Evolutionary conservation across 2,888 invertebrate genomes (phyloP).

Genomic region (Mamestra brassicae): DNA sequence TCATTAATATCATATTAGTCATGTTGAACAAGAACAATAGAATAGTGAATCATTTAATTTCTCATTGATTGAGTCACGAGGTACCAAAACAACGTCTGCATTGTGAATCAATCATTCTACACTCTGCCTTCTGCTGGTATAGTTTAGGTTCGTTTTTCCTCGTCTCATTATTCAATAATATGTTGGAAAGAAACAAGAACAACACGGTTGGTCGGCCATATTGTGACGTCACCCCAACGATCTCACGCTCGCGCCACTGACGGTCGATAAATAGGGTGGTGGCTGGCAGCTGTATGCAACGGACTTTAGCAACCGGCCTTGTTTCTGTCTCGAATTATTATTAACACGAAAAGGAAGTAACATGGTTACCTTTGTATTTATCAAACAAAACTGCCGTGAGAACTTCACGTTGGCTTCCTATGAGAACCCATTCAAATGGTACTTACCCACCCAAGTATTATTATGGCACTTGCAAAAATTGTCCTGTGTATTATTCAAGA

Average conservation of each 20-base stretch:
- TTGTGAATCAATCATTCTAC: slow-evolving; percentile 25
- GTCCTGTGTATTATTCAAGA: neutral
- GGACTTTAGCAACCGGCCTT: slow-evolving; percentile 63
- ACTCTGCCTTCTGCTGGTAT: accelerated
- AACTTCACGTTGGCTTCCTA: slow-evolving; percentile 27
- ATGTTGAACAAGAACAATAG: slow-evolving; percentile 6
- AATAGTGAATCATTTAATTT: slow-evolving; percentile 56
- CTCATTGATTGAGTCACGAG: slow-evolving; percentile 46
- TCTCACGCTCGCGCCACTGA: slow-evolving; percentile 56
- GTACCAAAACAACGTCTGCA: slow-evolving; percentile 18
- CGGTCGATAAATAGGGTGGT: slow-evolving; percentile 51
- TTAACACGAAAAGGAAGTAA: slow-evolving; percentile 42
- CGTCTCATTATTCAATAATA: slow-evolving; percentile 8
- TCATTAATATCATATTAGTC: neutral
- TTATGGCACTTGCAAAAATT: neutral
- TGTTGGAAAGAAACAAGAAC: slow-evolving; percentile 33
- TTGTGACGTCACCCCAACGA: slow-evolving; percentile 65
- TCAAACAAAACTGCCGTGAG: slow-evolving; percentile 26
- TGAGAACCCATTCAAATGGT: slow-evolving; percentile 22
- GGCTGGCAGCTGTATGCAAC: slow-evolving; percentile 67
- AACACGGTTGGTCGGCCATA: slow-evolving; percentile 57
- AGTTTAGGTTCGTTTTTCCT: slow-evolving; percentile 46
- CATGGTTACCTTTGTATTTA: slow-evolving; percentile 38
- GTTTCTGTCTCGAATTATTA: slow-evolving; percentile 52
- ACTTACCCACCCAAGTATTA: slow-evolving; percentile 2